Percentiles rank a stretch among this genome's conserved stretches.
Conservation (phyloP, 2,113 vertebrate genomes). For the Pollachius pollachius region DNA sequence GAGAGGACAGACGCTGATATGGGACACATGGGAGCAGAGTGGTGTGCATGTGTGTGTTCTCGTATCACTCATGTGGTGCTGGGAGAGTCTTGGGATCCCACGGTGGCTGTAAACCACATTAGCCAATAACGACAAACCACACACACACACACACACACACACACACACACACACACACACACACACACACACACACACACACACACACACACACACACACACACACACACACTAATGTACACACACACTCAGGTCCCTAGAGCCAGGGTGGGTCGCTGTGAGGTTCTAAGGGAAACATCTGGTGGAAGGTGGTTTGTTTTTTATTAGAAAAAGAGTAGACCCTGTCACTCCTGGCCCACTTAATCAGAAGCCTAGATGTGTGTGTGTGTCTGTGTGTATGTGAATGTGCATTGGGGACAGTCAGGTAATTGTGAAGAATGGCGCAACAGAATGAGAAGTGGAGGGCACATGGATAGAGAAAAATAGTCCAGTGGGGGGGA, state of each 20-base stretch:
- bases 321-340: neutral
- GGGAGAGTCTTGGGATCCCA: neutral
- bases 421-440: slow-evolving; percentile 28
- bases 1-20: slow-evolving; percentile 20
- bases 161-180: neutral
- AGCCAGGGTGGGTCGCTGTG: too few species aligned
- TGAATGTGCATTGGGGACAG: neutral
- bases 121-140: neutral
- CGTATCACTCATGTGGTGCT: neutral
- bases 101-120: slow-evolving; percentile 1
- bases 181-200: too few species aligned
- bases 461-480: slow-evolving; percentile 30
- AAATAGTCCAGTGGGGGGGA: slow-evolving; percentile 25
- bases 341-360: slow-evolving; percentile 17
- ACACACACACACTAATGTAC: too few species aligned
- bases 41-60: slow-evolving; percentile 6
- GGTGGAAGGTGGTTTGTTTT: too few species aligned
- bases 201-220: too few species aligned
- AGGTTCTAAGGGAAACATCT: too few species aligned
- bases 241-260: too few species aligned
- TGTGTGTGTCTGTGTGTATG: too few species aligned
- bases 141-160: slow-evolving; percentile 3
- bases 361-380: slow-evolving; percentile 11
- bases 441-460: slow-evolving; percentile 34
- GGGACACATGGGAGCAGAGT: slow-evolving; percentile 24